phyloP scores from a whole-genome alignment of 2,888 invertebrate genomes.

The Aphelenchoides bicaudatus region DNA sequence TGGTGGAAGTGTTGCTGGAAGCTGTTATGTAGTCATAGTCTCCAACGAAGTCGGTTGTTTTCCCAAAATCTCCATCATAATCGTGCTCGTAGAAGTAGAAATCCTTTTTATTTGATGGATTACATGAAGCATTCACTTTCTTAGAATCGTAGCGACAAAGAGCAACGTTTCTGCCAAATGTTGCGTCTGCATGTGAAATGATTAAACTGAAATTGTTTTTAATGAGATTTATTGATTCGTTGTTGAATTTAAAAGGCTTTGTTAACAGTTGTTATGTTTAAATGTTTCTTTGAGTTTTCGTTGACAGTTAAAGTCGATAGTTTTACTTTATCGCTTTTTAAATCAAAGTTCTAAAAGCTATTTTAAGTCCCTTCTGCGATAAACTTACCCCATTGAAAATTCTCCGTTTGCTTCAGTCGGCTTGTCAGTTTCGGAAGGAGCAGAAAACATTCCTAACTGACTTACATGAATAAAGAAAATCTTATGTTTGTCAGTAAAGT shows the following conservation, averaged over 20 bases:
- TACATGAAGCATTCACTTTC: conserved; percentile 32
- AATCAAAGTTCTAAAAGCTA: too few relatives aligned
- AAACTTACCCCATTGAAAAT: conserved; percentile 19
- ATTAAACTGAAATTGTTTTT: conserved; percentile 40
- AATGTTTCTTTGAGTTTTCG: too few relatives aligned
- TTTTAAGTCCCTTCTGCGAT: too few relatives aligned
- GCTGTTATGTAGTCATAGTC: background rate
- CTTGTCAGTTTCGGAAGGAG: conserved; percentile 25
- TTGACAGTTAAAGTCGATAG: too few relatives aligned
- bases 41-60: conserved; percentile 15
- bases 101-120: conserved; percentile 44
- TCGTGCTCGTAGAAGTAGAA: conserved; percentile 48
- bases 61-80: background rate
- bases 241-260: too few relatives aligned
- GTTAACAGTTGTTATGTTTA: too few relatives aligned
- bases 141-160: conserved; percentile 43
- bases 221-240: too few relatives aligned
- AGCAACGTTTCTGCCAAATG: conserved; percentile 40
- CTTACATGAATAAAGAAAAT: conserved; percentile 28
- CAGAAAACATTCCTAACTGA: conserved; percentile 22
- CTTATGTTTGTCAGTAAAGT: conserved; percentile 12
- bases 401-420: conserved; percentile 37
- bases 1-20: background rate
- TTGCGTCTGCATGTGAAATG: conserved; percentile 30
- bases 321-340: too few relatives aligned